phyloP scores from a whole-genome alignment of 2,113 vertebrate species.

The Natator depressus region DNA sequence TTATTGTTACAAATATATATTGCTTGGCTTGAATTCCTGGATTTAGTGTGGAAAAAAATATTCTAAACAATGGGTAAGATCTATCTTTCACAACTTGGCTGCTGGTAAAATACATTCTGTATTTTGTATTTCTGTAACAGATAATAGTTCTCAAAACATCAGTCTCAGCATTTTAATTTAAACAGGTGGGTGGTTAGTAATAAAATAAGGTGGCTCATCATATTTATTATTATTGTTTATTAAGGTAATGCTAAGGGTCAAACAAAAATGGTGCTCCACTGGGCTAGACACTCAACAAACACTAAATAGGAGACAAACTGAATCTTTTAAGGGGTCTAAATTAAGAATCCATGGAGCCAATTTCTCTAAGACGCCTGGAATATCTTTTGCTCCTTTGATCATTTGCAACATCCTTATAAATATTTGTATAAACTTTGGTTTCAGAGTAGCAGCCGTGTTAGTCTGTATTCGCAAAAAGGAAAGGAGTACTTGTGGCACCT shows the following conservation, averaged over 20 bases:
- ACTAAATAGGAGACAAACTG: neutral
- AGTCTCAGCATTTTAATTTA: neutral
- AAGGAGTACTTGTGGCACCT: too few species aligned
- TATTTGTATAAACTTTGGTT: neutral
- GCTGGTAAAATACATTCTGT: neutral
- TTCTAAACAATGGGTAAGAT: too few species aligned
- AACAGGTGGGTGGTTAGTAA: neutral
- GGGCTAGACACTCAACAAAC: neutral
- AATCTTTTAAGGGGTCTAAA: neutral
- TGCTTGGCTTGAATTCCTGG: neutral
- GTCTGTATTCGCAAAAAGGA: too few species aligned
- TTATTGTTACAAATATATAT: neutral
- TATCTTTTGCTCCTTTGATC: neutral
- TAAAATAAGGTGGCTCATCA: neutral
- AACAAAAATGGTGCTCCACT: neutral
- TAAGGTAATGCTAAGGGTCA: neutral
- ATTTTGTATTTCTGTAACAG: neutral
- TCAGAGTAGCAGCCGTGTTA: too few species aligned
- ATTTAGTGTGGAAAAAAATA: neutral
- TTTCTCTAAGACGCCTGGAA: neutral
- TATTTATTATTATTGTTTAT: neutral
- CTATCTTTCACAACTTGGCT: fast-evolving
- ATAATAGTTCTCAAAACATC: neutral
- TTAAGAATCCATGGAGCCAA: fast-evolving
- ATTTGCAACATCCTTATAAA: neutral